Evolutionary conservation across 2,888 invertebrate genomes (phyloP).

Genomic region (Patella ulyssiponensis): DNA sequence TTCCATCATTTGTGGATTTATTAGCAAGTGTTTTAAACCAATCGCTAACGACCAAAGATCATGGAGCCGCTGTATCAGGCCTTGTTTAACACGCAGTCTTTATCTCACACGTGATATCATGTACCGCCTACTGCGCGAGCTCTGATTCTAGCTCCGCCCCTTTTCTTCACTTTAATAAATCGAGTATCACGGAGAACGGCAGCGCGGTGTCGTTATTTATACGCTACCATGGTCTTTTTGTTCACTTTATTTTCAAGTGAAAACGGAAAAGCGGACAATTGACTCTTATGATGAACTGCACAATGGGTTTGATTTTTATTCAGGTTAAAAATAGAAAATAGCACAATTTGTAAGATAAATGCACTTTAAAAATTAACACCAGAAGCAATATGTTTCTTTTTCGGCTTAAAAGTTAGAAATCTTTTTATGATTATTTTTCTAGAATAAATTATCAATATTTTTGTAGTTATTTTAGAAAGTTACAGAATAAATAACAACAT

Average conservation of each 20-base stretch:
- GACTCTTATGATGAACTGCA: background rate
- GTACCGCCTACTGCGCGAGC: conserved; percentile 6
- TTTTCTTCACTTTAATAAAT: background rate
- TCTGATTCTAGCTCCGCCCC: background rate
- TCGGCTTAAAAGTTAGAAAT: too few relatives aligned
- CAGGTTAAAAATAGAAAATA: too few relatives aligned
- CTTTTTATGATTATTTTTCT: too few relatives aligned
- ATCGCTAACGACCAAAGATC: conserved; percentile 9
- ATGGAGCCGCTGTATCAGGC: background rate
- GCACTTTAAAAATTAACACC: too few relatives aligned
- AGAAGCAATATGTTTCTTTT: too few relatives aligned
- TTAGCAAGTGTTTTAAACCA: conserved; percentile 12
- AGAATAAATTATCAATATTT: too few relatives aligned
- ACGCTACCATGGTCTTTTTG: background rate
- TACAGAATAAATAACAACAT: too few relatives aligned
- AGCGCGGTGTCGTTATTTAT: background rate
- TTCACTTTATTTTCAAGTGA: conserved; percentile 4
- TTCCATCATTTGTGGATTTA: conserved; percentile 12
- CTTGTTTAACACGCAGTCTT: conserved; percentile 8
- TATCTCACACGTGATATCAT: conserved; percentile 1
- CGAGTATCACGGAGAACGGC: background rate
- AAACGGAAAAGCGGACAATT: background rate
- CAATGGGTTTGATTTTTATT: too few relatives aligned
- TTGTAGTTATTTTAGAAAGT: too few relatives aligned
- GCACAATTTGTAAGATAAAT: too few relatives aligned